Percentiles rank a stretch among this genome's conserved stretches.
These are phyloP conservation scores for Lumbricus terrestris DNA, from an alignment of 2,888 invertebrate species.

Conservation along the genomic window DNA sequence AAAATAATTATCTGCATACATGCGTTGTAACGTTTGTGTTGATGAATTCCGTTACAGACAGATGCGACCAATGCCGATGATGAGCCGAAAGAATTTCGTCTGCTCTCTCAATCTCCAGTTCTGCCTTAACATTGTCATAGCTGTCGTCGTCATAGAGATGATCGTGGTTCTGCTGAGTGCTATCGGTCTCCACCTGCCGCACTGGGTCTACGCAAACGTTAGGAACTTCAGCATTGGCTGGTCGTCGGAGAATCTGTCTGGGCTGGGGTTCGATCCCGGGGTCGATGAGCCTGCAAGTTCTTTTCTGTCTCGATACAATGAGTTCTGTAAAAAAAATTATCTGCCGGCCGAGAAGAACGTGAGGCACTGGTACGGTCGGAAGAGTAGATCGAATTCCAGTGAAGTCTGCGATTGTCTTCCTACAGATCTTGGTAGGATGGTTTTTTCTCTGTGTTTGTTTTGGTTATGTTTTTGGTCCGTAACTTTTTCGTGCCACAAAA, in stretches of 20 bases:
- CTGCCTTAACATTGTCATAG: background rate
- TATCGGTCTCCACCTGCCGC: background rate
- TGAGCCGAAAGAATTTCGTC: background rate
- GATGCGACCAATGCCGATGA: background rate
- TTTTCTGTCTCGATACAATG: background rate
- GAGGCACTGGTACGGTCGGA: background rate
- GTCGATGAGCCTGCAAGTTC: background rate
- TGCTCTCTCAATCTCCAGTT: background rate
- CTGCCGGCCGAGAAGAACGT: background rate
- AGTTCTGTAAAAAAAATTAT: background rate
- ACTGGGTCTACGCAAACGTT: conserved; percentile 11
- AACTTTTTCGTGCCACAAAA: background rate
- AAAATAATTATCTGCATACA: background rate
- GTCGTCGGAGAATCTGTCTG: background rate
- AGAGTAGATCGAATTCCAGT: background rate
- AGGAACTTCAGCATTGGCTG: background rate
- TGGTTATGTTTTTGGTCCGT: background rate
- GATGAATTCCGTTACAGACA: background rate
- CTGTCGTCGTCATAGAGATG: background rate
- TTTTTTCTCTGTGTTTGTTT: background rate
- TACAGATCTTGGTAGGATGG: background rate
- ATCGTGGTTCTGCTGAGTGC: background rate
- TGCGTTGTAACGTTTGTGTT: background rate
- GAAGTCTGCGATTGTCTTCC: conserved; percentile 7
- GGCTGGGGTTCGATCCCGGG: background rate